These are phyloP conservation scores for Pollenia amentaria DNA, from an alignment of 2,888 invertebrate genomes.

Conservation along the genomic window DNA sequence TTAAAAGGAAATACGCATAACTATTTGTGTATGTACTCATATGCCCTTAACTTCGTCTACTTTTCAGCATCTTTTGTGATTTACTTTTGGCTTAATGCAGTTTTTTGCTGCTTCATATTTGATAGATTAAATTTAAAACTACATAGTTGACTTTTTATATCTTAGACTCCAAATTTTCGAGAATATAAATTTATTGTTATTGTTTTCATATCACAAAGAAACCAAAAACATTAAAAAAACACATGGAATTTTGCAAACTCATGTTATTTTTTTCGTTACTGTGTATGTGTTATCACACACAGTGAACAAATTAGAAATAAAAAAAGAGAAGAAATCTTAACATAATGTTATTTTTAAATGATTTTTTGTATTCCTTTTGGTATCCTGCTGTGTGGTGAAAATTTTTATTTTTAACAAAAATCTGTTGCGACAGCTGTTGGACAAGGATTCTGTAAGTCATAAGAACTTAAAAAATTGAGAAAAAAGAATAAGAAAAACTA, in stretches of 20 bases:
- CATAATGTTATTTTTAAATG: conserved; percentile 68
- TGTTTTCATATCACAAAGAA: neutral
- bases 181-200: neutral
- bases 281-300: neutral
- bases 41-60: conserved; percentile 34
- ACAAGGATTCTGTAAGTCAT: conserved; percentile 68
- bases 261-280: conserved; percentile 39
- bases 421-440: conserved; percentile 75
- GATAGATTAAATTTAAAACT: conserved; percentile 53
- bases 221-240: conserved; percentile 10
- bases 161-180: neutral
- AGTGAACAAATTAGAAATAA: conserved; percentile 21
- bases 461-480: conserved; percentile 29
- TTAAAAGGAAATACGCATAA: conserved; percentile 65
- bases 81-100: neutral
- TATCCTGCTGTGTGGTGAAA: conserved; percentile 74
- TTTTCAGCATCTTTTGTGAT: conserved; percentile 37
- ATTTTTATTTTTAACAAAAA: conserved; percentile 60
- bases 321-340: conserved; percentile 58
- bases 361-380: conserved; percentile 62
- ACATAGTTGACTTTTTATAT: conserved; percentile 57
- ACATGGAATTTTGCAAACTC: conserved; percentile 56
- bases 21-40: conserved; percentile 31
- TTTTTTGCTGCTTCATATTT: conserved; percentile 18
- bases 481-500: conserved; percentile 44